Evolutionary conservation across 2,888 invertebrate species (phyloP).

Genomic region (Euspilapteryx auroguttella): DNA sequence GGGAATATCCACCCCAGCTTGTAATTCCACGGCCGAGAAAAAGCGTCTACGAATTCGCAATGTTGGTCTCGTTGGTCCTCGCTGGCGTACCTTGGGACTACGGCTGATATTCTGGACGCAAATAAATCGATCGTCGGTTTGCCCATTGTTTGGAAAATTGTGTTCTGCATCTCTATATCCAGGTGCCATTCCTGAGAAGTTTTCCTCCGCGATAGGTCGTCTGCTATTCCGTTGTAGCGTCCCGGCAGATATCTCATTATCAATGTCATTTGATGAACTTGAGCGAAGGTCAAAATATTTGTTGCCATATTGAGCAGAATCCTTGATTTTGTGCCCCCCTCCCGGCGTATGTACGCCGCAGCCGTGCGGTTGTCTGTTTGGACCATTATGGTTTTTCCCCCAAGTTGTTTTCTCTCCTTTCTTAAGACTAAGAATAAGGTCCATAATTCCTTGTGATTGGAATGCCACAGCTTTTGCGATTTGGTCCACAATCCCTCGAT

Average conservation of each 20-base stretch:
- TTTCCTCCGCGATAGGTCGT: background rate
- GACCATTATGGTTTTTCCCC: background rate
- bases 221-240: conserved; percentile 1
- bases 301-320: background rate
- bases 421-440: background rate
- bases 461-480: conserved; percentile 1
- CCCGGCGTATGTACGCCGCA: background rate
- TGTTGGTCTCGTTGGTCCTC: background rate
- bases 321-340: background rate
- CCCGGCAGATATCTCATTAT: background rate
- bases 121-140: background rate
- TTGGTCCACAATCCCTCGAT: background rate
- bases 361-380: conserved; percentile 1
- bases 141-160: background rate
- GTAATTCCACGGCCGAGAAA: conserved; percentile 9
- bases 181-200: background rate
- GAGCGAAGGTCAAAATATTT: background rate
- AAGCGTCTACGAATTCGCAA: background rate
- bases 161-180: background rate
- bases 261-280: background rate
- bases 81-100: background rate
- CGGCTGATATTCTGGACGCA: background rate
- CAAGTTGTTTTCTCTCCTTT: background rate
- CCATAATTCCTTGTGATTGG: conserved; percentile 1
- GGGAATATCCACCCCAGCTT: conserved; percentile 8